Conservation (phyloP, 2,797 vertebrate species). For the Lithobates pipiens region DNA sequence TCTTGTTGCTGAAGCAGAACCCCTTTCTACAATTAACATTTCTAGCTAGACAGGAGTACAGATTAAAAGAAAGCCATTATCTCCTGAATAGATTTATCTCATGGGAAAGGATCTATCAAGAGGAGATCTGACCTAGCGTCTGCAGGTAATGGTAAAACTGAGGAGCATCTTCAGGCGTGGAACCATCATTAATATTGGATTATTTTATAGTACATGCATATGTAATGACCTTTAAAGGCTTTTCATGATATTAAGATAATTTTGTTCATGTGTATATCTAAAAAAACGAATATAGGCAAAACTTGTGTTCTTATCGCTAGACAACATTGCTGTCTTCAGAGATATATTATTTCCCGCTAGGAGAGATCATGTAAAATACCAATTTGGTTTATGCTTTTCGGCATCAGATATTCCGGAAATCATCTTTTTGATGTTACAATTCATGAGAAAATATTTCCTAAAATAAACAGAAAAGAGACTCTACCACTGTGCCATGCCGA, state of each 20-base stretch:
- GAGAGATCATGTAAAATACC: not conserved
- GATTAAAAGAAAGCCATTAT: no score
- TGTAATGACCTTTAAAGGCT: not conserved
- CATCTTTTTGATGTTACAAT: constrained; percentile 24
- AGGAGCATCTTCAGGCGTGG: no score
- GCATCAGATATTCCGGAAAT: not conserved
- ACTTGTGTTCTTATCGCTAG: not conserved
- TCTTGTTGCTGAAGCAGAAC: no score
- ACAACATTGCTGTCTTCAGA: not conserved
- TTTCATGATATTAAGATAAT: no score
- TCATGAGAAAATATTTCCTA: constrained; percentile 38
- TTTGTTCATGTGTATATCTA: not conserved
- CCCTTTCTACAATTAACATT: no score
- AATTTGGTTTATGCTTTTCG: not conserved
- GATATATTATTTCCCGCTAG: not conserved
- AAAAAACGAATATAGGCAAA: not conserved
- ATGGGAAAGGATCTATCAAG: no score
- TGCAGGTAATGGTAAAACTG: no score
- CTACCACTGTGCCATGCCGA: not conserved
- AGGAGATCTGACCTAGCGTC: no score
- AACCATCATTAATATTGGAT: no score
- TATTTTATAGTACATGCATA: not conserved
- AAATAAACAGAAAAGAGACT: constrained; percentile 29
- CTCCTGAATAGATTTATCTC: no score
- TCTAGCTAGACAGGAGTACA: no score